Evolutionary conservation across 1,140 invertebrate genomes (phyloP), one percentile per base, ranked within the genome.

Genomic region (Drosophila tropicalis): DNA sequence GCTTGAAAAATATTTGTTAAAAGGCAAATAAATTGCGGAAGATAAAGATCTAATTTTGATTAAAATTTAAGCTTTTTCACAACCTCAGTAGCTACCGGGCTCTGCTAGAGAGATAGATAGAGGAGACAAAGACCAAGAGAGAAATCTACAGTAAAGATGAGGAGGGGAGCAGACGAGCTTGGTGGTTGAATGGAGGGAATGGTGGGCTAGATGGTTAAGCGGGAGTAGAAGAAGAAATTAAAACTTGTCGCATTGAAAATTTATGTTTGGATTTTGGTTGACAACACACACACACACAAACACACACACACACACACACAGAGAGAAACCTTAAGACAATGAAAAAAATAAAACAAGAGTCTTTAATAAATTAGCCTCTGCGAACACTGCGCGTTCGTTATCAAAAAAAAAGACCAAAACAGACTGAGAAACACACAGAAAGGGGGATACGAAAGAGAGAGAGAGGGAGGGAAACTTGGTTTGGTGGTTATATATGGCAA

Each of bases 41-140:
- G 84, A 89, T 89, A 89, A 89, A 75, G 81, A 89, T 89, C 84
- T 84, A 84, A 84, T 89, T 89, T 89, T 89, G 85, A 89, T 89
- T 89, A 89, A 89, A 89, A 89, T 89, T 89, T 89, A 89, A 89
- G 84, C 84, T 89, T 89, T 89, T 89, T 89, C 84, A 89, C 84
- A 89, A 90, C 84, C 83, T 81, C 44, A 70, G 41, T 77, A 79
- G 84, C 84, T 89, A 89, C 84, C 80, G 84, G 76, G 71, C 72
- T 79, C 67, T 58, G 36, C 54, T 39, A 54, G 19, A 44, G 66
- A 66, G 55, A 68, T 29, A 54, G 15, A 51, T 5, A 54, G 44
- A 61, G 40, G 51, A 25, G 55, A 44, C 13, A 17, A 64, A 55
- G 29, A 58, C 10, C 51, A 34, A 74, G 19, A 25, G 29, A 63